These are phyloP conservation scores for Tretioscincus oriximinensis DNA, from an alignment of 2,113 vertebrate species.

Conservation along the genomic window DNA sequence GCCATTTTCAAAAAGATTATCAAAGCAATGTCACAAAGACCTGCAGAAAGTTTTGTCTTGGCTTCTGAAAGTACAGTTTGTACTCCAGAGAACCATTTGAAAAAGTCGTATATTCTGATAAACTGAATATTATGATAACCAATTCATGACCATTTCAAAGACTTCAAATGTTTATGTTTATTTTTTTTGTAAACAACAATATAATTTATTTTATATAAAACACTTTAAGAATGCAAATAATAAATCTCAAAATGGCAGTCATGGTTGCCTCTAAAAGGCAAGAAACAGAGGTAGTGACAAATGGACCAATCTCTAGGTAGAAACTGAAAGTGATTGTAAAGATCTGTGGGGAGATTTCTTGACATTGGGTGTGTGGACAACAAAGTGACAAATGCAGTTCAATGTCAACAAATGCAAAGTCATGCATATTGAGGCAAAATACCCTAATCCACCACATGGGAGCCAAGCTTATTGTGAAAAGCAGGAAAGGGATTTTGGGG, in stretches of 20 bases:
- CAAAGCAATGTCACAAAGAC: background rate
- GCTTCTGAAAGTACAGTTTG: background rate
- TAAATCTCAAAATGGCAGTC: background rate
- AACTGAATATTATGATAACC: background rate
- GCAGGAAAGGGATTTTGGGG: no score
- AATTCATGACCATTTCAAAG: background rate
- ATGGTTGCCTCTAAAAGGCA: background rate
- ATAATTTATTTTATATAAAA: no score
- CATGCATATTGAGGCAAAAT: no score
- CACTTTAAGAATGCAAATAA: background rate
- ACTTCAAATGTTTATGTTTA: background rate
- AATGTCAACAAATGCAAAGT: no score
- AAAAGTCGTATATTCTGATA: background rate
- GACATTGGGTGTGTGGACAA: no score
- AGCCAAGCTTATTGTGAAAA: no score
- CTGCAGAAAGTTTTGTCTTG: background rate
- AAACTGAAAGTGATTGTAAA: background rate
- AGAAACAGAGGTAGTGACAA: background rate
- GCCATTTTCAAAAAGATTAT: slow-evolving; percentile 23
- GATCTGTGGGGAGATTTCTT: no score
- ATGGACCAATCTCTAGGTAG: background rate
- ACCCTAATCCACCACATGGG: no score
- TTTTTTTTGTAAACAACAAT: no score
- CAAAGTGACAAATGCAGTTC: no score
- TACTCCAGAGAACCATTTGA: slow-evolving; percentile 5